phyloP scores from a whole-genome alignment of 2,113 vertebrate genomes.

The Andinoacara biseriatus region DNA sequence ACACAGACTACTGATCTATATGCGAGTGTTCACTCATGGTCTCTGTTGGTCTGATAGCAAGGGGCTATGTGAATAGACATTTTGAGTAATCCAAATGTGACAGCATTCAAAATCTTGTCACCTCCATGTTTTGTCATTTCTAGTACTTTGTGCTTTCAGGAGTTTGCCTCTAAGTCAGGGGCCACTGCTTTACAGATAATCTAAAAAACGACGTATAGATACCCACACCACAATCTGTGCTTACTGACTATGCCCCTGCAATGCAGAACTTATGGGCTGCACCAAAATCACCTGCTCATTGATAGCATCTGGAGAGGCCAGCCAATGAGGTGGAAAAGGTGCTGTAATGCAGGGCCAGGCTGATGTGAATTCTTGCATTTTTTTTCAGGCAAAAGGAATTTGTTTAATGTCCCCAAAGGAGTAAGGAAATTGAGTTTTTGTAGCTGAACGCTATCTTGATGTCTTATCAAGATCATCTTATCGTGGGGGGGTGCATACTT shows the following conservation, averaged over 20 bases:
- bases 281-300: conserved; percentile 67
- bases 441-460: conserved; percentile 47
- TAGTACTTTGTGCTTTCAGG: conserved; percentile 3
- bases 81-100: background rate
- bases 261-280: conserved; percentile 71
- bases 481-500: conserved; percentile 12
- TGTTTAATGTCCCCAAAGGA: conserved; percentile 45
- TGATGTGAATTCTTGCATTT: conserved; percentile 21
- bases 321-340: conserved; percentile 62
- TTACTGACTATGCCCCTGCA: conserved; percentile 61
- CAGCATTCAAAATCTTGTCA: background rate
- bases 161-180: background rate
- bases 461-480: conserved; percentile 54
- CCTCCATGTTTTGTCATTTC: background rate
- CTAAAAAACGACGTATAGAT: conserved; percentile 21
- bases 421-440: conserved; percentile 47
- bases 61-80: background rate
- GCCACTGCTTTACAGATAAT: conserved; percentile 5
- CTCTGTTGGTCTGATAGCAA: background rate
- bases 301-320: conserved; percentile 62
- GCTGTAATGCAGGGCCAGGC: conserved; percentile 40
- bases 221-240: conserved; percentile 32
- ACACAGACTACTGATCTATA: background rate
- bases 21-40: background rate
- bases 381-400: conserved; percentile 9